These are phyloP conservation scores for Nymphicus hollandicus DNA, from an alignment of 2,113 vertebrate genomes.

Conservation along the genomic window DNA sequence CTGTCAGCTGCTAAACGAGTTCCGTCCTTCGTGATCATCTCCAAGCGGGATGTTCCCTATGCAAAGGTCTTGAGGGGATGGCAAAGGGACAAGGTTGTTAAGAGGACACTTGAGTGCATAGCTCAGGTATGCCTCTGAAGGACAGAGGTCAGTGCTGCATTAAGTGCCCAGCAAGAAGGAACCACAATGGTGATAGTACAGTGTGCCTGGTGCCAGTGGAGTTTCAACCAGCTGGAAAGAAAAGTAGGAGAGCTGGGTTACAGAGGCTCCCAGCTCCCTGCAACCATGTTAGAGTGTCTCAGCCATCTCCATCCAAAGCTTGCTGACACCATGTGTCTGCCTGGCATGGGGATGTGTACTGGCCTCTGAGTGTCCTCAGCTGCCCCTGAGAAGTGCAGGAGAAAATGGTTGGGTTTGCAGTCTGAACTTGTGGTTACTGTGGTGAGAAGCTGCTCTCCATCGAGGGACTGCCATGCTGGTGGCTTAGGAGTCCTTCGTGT, in stretches of 20 bases:
- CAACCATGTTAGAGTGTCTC: neutral
- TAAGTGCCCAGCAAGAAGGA: neutral
- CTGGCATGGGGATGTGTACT: neutral
- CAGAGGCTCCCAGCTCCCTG: rapidly evolving
- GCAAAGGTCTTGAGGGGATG: neutral
- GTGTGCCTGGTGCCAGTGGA: rapidly evolving
- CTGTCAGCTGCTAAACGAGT: neutral
- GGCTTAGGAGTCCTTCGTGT: neutral
- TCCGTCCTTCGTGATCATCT: neutral
- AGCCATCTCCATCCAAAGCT: rapidly evolving
- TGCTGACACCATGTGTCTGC: neutral
- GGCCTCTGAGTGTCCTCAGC: rapidly evolving
- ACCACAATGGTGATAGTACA: rapidly evolving
- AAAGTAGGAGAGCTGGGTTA: neutral
- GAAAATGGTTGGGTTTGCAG: neutral
- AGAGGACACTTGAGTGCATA: rapidly evolving
- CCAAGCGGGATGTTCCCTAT: neutral
- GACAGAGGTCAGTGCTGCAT: neutral
- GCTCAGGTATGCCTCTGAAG: rapidly evolving
- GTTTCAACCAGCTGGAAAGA: neutral
- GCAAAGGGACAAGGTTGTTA: neutral
- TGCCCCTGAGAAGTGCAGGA: neutral
- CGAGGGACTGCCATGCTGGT: neutral
- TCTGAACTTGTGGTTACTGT: neutral
- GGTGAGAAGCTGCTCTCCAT: neutral